These are phyloP conservation scores for Callaeas wilsoni DNA, from an alignment of 2,113 vertebrate genomes.

Conservation along the genomic window DNA sequence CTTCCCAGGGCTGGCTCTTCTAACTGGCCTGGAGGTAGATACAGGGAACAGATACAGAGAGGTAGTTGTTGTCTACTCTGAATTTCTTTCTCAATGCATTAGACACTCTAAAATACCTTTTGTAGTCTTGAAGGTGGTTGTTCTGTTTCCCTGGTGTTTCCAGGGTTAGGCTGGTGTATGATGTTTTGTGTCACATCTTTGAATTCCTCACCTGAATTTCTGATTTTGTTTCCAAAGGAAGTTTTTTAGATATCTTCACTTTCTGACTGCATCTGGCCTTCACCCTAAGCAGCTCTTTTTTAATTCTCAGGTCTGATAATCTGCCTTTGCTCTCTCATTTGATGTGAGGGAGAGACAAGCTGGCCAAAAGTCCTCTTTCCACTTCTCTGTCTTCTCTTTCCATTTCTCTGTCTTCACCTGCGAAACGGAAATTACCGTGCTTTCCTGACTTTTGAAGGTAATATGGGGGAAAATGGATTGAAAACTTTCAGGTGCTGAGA, in stretches of 20 bases:
- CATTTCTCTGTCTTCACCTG: neutral
- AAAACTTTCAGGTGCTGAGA: neutral
- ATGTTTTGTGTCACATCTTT: neutral
- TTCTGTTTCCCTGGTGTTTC: neutral
- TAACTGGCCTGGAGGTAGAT: neutral
- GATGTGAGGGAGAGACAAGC: neutral
- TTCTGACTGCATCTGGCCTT: neutral
- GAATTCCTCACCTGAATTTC: neutral
- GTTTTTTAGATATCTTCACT: neutral
- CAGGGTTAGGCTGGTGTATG: neutral
- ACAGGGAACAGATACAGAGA: neutral
- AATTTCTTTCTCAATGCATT: neutral
- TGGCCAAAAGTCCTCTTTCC: neutral
- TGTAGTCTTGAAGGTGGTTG: neutral
- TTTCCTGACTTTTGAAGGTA: neutral
- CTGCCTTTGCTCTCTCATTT: neutral
- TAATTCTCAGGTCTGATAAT: neutral
- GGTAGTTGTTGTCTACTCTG: neutral
- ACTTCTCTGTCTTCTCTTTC: neutral
- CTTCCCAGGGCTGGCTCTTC: neutral
- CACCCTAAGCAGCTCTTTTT: neutral
- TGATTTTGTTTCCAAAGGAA: neutral
- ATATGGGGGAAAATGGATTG: neutral
- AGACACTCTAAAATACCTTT: neutral
- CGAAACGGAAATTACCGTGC: neutral